Conservation (phyloP, 2,797 vertebrate genomes). For the Falco novaeseelandiae region DNA sequence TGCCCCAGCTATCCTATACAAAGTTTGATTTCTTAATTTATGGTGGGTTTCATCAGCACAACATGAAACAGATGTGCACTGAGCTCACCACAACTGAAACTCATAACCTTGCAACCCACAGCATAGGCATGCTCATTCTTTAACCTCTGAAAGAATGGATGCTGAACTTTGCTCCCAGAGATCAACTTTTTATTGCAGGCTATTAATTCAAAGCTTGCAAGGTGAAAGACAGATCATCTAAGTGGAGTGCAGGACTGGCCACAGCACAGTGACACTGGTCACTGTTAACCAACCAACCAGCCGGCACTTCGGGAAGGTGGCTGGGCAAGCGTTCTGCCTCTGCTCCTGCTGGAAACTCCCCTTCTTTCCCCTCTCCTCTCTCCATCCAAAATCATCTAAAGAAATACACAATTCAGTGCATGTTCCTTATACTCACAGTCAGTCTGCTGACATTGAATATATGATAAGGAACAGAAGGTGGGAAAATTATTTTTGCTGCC, state of each 20-base stretch:
- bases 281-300: not conserved
- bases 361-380: not conserved
- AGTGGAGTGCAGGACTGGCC: not conserved
- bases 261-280: not conserved
- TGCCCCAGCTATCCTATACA: not conserved
- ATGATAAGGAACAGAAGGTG: not conserved
- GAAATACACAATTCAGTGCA: not conserved
- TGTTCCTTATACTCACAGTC: not conserved
- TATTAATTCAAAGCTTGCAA: not conserved
- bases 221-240: not conserved
- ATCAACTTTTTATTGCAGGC: not conserved
- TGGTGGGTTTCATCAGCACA: not conserved
- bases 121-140: not conserved
- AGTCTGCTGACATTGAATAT: not conserved
- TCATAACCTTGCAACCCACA: not conserved
- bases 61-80: not conserved
- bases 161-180: not conserved
- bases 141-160: not conserved
- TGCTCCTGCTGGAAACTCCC: not conserved
- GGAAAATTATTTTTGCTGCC: not conserved
- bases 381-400: not conserved
- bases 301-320: fast-evolving
- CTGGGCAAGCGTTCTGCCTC: not conserved
- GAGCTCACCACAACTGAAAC: not conserved
- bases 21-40: not conserved